These are phyloP conservation scores for Sepiola atlantica DNA, from an alignment of 2,888 invertebrate species.

Conservation along the genomic window DNA sequence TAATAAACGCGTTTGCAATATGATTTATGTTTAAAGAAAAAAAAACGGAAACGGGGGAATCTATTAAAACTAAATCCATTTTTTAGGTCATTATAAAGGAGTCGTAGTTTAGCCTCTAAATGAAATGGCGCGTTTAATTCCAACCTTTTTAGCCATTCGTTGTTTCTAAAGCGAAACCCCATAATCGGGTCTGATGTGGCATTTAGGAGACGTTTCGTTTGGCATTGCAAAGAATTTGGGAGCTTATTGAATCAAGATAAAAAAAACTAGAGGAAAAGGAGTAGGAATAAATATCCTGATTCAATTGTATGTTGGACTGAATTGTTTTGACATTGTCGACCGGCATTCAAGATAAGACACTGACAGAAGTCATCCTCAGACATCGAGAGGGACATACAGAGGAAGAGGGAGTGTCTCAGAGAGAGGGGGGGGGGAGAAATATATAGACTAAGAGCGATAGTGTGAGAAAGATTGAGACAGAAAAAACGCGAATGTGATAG, in stretches of 20 bases:
- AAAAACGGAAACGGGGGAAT: too few relatives aligned
- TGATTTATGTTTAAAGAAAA: neutral
- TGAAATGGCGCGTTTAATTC: neutral
- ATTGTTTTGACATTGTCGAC: neutral
- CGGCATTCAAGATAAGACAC: neutral
- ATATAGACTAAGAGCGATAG: too few relatives aligned
- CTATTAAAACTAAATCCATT: neutral
- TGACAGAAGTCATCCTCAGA: neutral
- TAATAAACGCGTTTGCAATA: neutral
- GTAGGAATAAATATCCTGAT: neutral
- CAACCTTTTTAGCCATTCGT: neutral
- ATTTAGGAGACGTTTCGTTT: neutral
- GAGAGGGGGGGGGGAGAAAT: too few relatives aligned
- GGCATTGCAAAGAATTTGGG: neutral
- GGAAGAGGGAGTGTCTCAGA: too few relatives aligned
- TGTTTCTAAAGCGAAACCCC: neutral
- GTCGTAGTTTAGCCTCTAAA: neutral
- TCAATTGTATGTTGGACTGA: neutral
- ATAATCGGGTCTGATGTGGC: neutral
- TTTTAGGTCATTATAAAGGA: neutral
- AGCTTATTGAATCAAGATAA: conserved; percentile 21
- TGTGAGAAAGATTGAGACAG: too few relatives aligned
- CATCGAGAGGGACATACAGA: too few relatives aligned
- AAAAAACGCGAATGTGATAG: too few relatives aligned
- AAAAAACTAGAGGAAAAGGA: neutral